Base-by-base conservation (phyloP, 2,888 invertebrate genomes). In the Cryptocephalus primarius region DNA sequence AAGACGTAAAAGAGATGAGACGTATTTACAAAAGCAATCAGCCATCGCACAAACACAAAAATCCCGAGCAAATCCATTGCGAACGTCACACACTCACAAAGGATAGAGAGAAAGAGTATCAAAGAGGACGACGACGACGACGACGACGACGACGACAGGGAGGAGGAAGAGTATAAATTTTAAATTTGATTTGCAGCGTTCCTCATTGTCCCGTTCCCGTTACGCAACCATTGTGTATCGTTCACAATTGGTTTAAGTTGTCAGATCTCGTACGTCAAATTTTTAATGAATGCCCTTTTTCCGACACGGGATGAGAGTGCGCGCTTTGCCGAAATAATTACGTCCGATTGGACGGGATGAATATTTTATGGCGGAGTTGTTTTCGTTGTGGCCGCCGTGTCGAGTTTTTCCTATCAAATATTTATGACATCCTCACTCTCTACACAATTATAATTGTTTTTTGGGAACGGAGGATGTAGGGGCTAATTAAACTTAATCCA, bases 231-330 rank as follows among this genome's bases (percentile, higher is more conserved):
- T 46, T 44, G 57, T 60, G 60, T 60, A 61, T 63, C 62, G 58
- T 55, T 60, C 60, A 53, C 66, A 68, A 68, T 68, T 68, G 67
- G 67, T 66, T 68, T 64, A 68, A 64, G 61, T 62, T 67, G 67
- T 67, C 67, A 53, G 60, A 55, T 59, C 55, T 53, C 48, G 55
- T 55, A 58, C 57, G 55, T 62, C 60, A 59, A 56, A 56, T 61
- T 61, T 62, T 61, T 61, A 63, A 62, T 63, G 63, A 61, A 60
- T 56, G 54, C 55, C 49, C 51, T 54, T 55, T 55, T 53, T n/a
- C n/a, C n/a, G n/a, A n/a, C n/a, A n/a, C n/a, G n/a, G n/a, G n/a
- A n/a, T 43, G 36, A 22, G 40, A 41, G 44, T n/a, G 32, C 34
- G 14, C 6, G 43, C 42, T 45, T 14, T 36, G 36, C 12, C 12